These are phyloP conservation scores for Phoxinus dragarum DNA, from an alignment of 2,797 vertebrate species.

Conservation along the genomic window DNA sequence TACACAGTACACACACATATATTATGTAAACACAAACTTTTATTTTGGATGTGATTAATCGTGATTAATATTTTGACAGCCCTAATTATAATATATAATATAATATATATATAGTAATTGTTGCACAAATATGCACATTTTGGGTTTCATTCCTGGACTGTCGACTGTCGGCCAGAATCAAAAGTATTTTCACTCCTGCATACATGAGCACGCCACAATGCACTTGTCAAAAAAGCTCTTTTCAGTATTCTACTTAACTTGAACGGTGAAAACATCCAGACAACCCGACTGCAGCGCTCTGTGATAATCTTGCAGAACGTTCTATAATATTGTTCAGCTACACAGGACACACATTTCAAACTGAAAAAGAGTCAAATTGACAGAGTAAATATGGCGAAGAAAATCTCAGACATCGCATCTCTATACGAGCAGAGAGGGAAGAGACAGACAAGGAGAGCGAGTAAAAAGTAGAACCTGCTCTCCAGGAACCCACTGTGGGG, in stretches of 20 bases:
- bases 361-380: slow-evolving; percentile 45
- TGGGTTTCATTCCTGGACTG: background rate
- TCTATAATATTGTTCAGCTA: slow-evolving; percentile 40
- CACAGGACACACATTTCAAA: slow-evolving; percentile 44
- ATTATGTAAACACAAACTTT: too few species aligned
- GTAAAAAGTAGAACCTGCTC: slow-evolving; percentile 29
- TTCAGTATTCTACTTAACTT: slow-evolving; percentile 26
- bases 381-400: slow-evolving; percentile 51
- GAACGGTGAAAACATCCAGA: background rate
- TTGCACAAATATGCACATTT: background rate
- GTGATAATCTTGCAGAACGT: slow-evolving; percentile 47
- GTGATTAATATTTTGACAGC: too few species aligned
- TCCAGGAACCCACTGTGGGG: slow-evolving; percentile 5
- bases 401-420: slow-evolving; percentile 28
- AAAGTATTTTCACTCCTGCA: slow-evolving; percentile 36
- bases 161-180: slow-evolving; percentile 39
- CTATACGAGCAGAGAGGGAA: slow-evolving; percentile 12
- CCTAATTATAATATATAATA: background rate
- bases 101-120: background rate
- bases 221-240: slow-evolving; percentile 54
- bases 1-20: too few species aligned
- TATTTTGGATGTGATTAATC: too few species aligned
- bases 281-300: slow-evolving; percentile 35
- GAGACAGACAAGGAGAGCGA: background rate
- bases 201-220: slow-evolving; percentile 41